Evolutionary conservation across 2,113 vertebrate species (phyloP), one percentile per base, ranked within the genome.

Genomic region (Sisor rabdophorus): DNA sequence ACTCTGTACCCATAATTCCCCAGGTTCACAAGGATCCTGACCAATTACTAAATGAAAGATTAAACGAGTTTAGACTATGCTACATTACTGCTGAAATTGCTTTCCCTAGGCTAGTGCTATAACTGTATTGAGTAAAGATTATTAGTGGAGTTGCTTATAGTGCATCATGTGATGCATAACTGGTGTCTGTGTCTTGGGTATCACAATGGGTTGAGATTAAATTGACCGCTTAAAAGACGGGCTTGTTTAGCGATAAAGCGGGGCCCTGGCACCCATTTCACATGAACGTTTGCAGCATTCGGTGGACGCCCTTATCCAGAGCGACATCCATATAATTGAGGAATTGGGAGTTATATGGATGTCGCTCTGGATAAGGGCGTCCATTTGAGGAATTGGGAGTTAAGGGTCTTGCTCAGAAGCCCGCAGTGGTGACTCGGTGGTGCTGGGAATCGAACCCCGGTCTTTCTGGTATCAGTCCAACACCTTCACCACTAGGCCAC

Each of bases 141-240:
- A 50, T 44, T 2, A 1, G 58, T 77, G 19, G 32, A 20, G 20
- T 54, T 77, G 30, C 30, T 56, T 47, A 56, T 20, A 8, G 12
- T 61, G 58, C 16, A 16, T 28, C 20, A 36, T 58, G 47, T 63
- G 63, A 40, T 65, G 47, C 12, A 20, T 44, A n/a, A 22, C 56
- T 47, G 58, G 4, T 73, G 73, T n/a, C 30, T 48, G 47, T 50
- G 64, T 75, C 73, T 47, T 73, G 78, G 75, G 85, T 77, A 82
- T 72, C 83, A 78, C 24, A 48, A 48, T 19, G 79, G 79, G 75
- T 81, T 83, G 78, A 86, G 68, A 74, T 73, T 80, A 80, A 75
- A 81, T 72, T 79, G 55, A 44, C 69, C 61, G 77, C 61, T 81
- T 69, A 65, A 87, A 75, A 84, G 89, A 87, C 61, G 1, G 80